Evolutionary conservation across 2,888 invertebrate species (phyloP).

Genomic region (Spodoptera exigua): DNA sequence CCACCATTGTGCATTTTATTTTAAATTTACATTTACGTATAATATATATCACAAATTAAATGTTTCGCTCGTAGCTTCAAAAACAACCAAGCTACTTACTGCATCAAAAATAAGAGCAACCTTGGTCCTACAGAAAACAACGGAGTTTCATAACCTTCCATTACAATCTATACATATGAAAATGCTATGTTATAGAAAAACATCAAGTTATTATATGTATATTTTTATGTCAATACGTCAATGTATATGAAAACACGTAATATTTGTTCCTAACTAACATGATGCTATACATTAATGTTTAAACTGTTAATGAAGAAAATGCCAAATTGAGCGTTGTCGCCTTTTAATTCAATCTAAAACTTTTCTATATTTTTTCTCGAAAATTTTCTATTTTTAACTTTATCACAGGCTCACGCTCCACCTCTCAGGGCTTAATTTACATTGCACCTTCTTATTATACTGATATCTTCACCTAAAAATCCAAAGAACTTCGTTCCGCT

Average conservation of each 20-base stretch:
- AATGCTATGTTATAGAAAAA: constrained; percentile 77
- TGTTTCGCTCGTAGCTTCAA: constrained; percentile 66
- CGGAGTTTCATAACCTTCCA: constrained; percentile 46
- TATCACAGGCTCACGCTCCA: constrained; percentile 87
- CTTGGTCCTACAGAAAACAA: constrained; percentile 77
- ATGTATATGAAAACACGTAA: constrained; percentile 81
- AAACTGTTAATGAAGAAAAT: constrained; percentile 49
- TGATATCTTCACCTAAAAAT: constrained; percentile 71
- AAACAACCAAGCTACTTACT: constrained; percentile 68
- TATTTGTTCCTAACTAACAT: constrained; percentile 68
- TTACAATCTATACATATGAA: constrained; percentile 61
- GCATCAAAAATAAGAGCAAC: constrained; percentile 64
- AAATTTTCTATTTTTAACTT: constrained; percentile 76
- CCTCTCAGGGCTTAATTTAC: constrained; percentile 79
- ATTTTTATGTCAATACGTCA: constrained; percentile 59
- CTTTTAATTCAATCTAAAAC: constrained; percentile 68
- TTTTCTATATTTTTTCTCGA: constrained; percentile 64
- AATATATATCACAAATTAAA: constrained; percentile 80
- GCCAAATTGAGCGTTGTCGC: constrained; percentile 75
- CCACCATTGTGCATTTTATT: constrained; percentile 85
- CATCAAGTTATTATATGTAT: constrained; percentile 65
- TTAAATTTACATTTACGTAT: constrained; percentile 76
- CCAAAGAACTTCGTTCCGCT: constrained; percentile 75
- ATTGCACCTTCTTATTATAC: constrained; percentile 81
- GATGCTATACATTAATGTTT: constrained; percentile 57